Base-by-base conservation (phyloP, 2,888 invertebrate genomes). In the Tinea trinotella region DNA sequence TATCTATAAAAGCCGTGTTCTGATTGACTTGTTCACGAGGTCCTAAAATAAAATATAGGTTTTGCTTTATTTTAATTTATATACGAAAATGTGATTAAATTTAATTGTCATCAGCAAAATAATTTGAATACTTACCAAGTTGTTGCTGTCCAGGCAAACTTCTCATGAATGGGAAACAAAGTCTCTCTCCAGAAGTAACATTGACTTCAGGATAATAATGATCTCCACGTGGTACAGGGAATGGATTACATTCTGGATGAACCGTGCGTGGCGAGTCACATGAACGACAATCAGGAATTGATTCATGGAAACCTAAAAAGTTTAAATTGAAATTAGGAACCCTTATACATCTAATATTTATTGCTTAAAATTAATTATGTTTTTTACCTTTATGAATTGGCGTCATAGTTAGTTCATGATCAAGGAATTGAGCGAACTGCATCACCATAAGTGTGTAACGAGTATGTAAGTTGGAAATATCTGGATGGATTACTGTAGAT, bases 131-230 rank as follows among this genome's bases (percentile, higher is more conserved):
- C 67, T 72, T 62, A 89, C 89, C 93, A 46, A 98, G 83, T 54
- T 92, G 90, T 63, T 95, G 92, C 67, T 97, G 97, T 18, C 97
- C 97, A 0, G 97, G 96, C 58, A 98, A 79, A 50, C 96, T 97
- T 67, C 97, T 90, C 91, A 97, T 97, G 73, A 96, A 97, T 0
- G 97, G 96, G 80, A 98, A 95, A 76, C 98, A 98, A 61, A 96
- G 88, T 10, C 94, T 86, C 55, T 92, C 91, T 0, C 97, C 97
- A 1, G 93, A 93, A 0, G 93, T 92, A 6, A 92, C 89, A 68
- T 97, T 96, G 24, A 92, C 90, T 58, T 94, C 93, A 0, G 96
- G 95, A 70, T 96, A 98, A 75, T 92, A 95, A 57, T 95, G 94
- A 74, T 98, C 98, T 0, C 94, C 93, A 0, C 91, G 74, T 0